Evolutionary conservation across 1,140 invertebrate species (phyloP), one percentile per base, ranked within the genome.

Genomic region (Ooceraea biroi): DNA sequence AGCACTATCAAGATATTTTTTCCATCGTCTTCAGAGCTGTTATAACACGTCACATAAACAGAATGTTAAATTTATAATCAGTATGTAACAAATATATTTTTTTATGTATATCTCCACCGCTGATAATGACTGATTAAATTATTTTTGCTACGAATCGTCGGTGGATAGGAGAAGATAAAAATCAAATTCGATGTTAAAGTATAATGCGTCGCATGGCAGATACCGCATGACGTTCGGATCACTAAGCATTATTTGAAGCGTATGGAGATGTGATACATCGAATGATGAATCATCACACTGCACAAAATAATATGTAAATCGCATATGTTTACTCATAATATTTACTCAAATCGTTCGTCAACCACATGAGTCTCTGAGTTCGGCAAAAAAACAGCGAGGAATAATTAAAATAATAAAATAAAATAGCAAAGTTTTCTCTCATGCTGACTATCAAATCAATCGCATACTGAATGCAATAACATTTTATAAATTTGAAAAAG

Each of bases 261-360:
- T 57, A 57, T n/a, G 65, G 65, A 80, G 36, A 80, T 80, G 65
- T 36, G 65, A 80, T 80, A 50, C 65, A 71, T 80, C 65, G 76
- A 80, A 69, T 50, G 68, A 58, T 80, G 76, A 71, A 80, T 41
- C 46, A 57, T 66, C 36, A 12, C 52, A 22, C 8, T 52, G 27
- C 30, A 50, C 27, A 50, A 71, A 83, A 77, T 66, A 57, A 55
- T 50, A 57, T 41, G 72, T 82, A 83, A 83, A 87, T 87, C 61
- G 71, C 27, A 65, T 84, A 87, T 88, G 58, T 84, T 88, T 88
- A 65, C 68, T 58, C 71, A 72, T 71, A 73, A 84, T n/a, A n/a
- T n/a, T n/a, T n/a, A n/a, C n/a, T 80, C 73, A 83, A 71, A 80
- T 74, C 27, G 19, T 82, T 27, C 27, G 60, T 63, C 58, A 66